Evolutionary conservation across 2,888 invertebrate species (phyloP), one percentile per base, ranked within the genome.

Genomic region (Lumbricus terrestris): DNA sequence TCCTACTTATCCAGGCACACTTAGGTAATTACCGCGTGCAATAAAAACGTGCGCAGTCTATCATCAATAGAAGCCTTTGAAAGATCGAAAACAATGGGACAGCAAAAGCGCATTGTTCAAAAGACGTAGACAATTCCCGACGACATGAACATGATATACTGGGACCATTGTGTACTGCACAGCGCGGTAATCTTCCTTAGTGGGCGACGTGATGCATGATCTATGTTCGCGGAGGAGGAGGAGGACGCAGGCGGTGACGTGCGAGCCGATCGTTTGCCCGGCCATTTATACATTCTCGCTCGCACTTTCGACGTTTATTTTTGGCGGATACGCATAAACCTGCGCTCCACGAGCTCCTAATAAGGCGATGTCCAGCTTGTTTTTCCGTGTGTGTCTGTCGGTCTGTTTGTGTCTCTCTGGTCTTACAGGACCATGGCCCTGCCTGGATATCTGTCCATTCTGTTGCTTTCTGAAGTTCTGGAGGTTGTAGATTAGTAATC

Each of bases 301-400:
- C n/a, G 69, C 69, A 69, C 69, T 69, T 69, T 69, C 69, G 69
- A 69, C 69, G n/a, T 69, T 69, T 69, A 69, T 69, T 69, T n/a
- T 69, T n/a, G 13, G 69, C n/a, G 69, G n/a, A 69, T n/a, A 69
- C 69, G 29, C 69, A 69, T 69, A 69, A 69, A 69, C 69, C 69
- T 69, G 29, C 69, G 69, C 69, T n/a, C 69, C 69, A 6, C 11
- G 69, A 69, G 69, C 69, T 69, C 69, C 69, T 69, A 69, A 69
- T 69, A 69, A 29, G 8, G 69, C 69, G 13, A 69, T 69, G 69
- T 11, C 69, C 69, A 8, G 69, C 29, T n/a, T 69, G 69, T n/a
- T 29, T 69, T 29, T n/a, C 69, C n/a, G 8, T n/a, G 29, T n/a
- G 29, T 69, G 29, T n/a, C 69, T n/a, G 69, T 69, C 69, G 8